phyloP scores from a whole-genome alignment of 2,797 vertebrate species.

The Molossus alvarezi region DNA sequence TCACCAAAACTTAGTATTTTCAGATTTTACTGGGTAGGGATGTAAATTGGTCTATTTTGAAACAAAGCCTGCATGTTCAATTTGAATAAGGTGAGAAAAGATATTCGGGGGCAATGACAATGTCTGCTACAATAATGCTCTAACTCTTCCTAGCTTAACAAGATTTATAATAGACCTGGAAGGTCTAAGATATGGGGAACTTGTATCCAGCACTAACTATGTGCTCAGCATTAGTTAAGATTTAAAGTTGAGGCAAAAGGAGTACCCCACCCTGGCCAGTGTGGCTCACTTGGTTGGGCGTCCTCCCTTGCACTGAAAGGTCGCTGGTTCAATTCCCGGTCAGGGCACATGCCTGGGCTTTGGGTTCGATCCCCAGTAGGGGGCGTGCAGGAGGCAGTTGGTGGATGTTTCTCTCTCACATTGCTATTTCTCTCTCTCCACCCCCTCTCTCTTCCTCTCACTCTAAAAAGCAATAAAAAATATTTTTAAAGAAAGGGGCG shows the following conservation, averaged over 20 bases:
- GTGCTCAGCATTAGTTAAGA: constrained; percentile 4
- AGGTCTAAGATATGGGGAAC: background rate
- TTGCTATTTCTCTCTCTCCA: background rate
- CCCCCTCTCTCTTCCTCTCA: background rate
- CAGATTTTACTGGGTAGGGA: background rate
- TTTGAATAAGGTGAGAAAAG: constrained; percentile 31
- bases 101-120: background rate
- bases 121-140: background rate
- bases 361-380: background rate
- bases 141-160: background rate
- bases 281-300: background rate
- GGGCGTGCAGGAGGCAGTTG: background rate
- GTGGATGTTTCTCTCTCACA: background rate
- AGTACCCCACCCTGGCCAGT: background rate
- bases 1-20: constrained; percentile 8
- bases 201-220: background rate
- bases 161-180: background rate
- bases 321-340: background rate
- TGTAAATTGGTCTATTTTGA: background rate
- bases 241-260: background rate
- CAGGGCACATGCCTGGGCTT: background rate
- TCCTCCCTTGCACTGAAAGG: too few species aligned
- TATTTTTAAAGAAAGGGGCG: background rate
- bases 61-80: constrained; percentile 47
- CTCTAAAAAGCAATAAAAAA: background rate